Percentiles rank a stretch among this genome's conserved stretches.
These are phyloP conservation scores for Propithecus perrieri DNA, from an alignment of 2,797 vertebrate species.

Conservation along the genomic window DNA sequence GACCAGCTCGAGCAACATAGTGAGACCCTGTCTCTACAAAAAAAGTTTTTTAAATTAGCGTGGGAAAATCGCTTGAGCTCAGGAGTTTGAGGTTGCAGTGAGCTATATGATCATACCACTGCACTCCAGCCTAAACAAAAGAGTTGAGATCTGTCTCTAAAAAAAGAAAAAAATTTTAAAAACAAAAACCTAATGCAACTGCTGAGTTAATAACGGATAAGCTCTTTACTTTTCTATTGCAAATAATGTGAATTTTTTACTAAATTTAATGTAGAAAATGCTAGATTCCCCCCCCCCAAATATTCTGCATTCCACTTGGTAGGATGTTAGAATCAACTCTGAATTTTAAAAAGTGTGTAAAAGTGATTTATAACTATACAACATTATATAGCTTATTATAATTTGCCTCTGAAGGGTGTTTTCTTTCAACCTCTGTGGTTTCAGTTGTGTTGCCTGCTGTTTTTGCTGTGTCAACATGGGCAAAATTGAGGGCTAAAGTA, in stretches of 20 bases:
- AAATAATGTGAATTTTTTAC: slow-evolving; percentile 1
- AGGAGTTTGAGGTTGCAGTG: not conserved
- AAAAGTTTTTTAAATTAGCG: not conserved
- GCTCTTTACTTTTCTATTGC: not conserved
- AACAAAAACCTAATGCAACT: not conserved
- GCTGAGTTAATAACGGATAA: not conserved
- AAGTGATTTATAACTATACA: not conserved
- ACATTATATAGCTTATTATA: too few species aligned
- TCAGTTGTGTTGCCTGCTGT: not conserved
- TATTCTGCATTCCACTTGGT: not conserved
- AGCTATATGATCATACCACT: too few species aligned
- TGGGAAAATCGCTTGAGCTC: not conserved
- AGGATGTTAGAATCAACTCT: not conserved
- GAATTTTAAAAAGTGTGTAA: not conserved
- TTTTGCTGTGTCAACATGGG: slow-evolving; percentile 43
- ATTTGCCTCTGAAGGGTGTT: not conserved
- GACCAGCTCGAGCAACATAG: not conserved
- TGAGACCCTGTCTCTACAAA: not conserved
- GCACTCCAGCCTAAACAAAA: not conserved
- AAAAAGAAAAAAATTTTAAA: not conserved
- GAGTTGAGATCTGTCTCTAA: not conserved
- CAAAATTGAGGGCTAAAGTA: slow-evolving; percentile 58
- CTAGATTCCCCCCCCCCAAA: not conserved
- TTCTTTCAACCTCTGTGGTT: slow-evolving; percentile 36
- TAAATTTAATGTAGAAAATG: not conserved